A percentile compares a stretch with the other conserved stretches of the same genome.
These are phyloP conservation scores for Glyphotaelius pellucidus DNA, from an alignment of 2,888 invertebrate species.

Conservation along the genomic window DNA sequence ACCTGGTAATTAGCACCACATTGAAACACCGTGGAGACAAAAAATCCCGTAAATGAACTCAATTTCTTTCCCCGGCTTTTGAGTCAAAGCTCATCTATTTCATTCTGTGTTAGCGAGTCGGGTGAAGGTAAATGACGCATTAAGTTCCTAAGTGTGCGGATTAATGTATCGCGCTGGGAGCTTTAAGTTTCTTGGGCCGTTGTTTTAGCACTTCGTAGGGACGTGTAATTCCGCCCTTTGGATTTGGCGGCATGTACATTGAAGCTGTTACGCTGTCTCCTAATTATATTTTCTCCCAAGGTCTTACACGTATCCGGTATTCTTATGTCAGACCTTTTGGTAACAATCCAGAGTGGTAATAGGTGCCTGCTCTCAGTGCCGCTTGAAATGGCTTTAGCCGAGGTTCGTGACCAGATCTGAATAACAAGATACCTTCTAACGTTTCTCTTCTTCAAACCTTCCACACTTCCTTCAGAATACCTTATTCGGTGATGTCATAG, in stretches of 20 bases:
- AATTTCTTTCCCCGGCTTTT: neutral
- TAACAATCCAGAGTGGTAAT: no score
- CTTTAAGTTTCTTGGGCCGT: slow-evolving; percentile 17
- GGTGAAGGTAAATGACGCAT: slow-evolving; percentile 38
- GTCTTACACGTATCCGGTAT: neutral
- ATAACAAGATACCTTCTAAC: no score
- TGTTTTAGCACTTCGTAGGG: slow-evolving; percentile 17
- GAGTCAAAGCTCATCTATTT: neutral
- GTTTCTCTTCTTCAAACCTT: no score
- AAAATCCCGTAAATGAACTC: neutral
- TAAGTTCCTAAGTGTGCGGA: slow-evolving; percentile 26
- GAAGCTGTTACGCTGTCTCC: neutral
- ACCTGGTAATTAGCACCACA: neutral
- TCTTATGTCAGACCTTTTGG: no score
- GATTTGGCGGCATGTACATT: neutral
- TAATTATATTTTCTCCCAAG: neutral
- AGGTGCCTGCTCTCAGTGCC: no score
- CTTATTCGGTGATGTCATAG: no score
- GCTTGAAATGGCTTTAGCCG: no score
- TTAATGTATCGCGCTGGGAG: slow-evolving; percentile 30
- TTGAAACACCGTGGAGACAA: neutral
- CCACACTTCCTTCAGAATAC: no score
- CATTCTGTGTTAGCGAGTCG: slow-evolving; percentile 19
- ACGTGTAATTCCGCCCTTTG: slow-evolving; percentile 21
- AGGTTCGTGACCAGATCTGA: no score